Evolutionary conservation across 2,888 invertebrate species (phyloP).

Genomic region (Diarsia rubi): DNA sequence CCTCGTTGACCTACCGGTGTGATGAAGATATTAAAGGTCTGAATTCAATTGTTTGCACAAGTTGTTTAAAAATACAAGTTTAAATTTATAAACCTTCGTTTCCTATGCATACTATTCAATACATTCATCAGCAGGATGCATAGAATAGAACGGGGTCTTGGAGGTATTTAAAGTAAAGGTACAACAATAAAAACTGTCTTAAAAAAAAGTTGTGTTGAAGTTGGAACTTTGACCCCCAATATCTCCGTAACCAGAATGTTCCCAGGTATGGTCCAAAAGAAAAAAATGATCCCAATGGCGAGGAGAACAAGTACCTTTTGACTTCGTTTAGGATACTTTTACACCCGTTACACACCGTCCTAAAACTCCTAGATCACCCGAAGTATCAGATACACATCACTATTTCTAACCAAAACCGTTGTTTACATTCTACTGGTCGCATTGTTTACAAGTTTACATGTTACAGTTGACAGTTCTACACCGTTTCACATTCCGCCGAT

Average conservation of each 20-base stretch:
- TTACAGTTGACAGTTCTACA: constrained; percentile 26
- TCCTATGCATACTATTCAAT: neutral
- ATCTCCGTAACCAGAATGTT: no score
- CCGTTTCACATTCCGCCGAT: constrained; percentile 56
- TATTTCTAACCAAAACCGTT: constrained; percentile 12
- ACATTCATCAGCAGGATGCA: neutral
- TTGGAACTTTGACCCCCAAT: no score
- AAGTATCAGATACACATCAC: neutral
- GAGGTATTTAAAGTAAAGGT: no score
- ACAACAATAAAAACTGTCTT: no score
- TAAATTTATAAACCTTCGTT: neutral
- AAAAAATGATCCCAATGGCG: no score
- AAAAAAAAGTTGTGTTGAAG: no score
- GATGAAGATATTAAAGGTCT: neutral
- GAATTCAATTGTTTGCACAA: neutral
- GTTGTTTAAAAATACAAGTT: neutral
- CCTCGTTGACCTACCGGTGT: no score
- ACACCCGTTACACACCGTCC: no score
- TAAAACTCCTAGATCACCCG: neutral
- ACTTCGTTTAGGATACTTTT: no score
- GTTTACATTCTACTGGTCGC: constrained; percentile 22
- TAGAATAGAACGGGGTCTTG: no score
- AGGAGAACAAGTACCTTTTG: no score
- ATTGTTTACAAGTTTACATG: constrained; percentile 44
- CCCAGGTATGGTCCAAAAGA: no score